Conservation (phyloP, 2,888 invertebrate species). For the Palloptera scutellata region DNA sequence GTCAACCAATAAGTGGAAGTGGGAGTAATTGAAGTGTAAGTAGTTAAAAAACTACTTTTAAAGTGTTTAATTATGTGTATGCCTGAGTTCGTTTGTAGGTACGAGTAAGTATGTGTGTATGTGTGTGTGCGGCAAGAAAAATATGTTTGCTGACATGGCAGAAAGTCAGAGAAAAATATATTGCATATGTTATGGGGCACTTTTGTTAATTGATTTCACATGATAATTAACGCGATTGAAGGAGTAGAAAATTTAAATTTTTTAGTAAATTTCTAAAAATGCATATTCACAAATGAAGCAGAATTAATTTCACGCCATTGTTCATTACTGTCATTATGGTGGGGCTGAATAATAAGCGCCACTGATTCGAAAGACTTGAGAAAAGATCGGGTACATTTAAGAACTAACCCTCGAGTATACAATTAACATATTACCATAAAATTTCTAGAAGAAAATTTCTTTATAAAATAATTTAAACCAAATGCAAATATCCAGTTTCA, state of each 20-base stretch:
- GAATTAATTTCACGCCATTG: too few relatives aligned
- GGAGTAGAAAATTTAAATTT: too few relatives aligned
- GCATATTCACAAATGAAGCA: too few relatives aligned
- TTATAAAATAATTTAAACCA: constrained; percentile 42
- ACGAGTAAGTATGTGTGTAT: not conserved
- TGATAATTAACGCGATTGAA: constrained; percentile 19
- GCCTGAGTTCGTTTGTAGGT: too few relatives aligned
- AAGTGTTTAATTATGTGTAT: constrained; percentile 22
- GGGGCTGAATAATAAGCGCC: too few relatives aligned
- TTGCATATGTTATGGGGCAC: constrained; percentile 32
- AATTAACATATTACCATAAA: not conserved
- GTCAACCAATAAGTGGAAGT: not conserved
- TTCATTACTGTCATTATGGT: too few relatives aligned
- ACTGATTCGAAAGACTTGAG: too few relatives aligned
- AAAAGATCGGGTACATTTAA: too few relatives aligned
- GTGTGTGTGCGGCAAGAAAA: constrained; percentile 12
- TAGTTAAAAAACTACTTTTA: constrained; percentile 19
- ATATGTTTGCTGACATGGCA: constrained; percentile 32
- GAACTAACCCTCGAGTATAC: too few relatives aligned
- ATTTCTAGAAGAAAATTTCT: constrained; percentile 7
- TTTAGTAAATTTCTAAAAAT: too few relatives aligned
- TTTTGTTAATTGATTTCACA: constrained; percentile 21
- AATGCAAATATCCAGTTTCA: constrained; percentile 62
- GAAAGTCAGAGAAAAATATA: constrained; percentile 10
- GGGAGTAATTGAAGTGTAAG: constrained; percentile 8